Evolutionary conservation across 1,140 invertebrate genomes (phyloP), one percentile per base, ranked within the genome.

Genomic region (Polyergus mexicanus): DNA sequence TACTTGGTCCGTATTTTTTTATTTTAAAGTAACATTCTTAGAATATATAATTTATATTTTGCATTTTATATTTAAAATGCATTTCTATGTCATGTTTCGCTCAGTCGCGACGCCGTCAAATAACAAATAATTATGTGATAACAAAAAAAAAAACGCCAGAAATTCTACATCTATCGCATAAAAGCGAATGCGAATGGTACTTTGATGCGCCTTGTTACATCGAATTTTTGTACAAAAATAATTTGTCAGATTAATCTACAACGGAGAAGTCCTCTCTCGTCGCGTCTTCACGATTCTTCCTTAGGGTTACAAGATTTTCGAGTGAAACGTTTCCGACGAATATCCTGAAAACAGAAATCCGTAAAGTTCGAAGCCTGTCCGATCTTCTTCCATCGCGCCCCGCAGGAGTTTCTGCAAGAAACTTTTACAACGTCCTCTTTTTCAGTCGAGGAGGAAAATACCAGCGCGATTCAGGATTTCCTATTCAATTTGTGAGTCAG

Each of bases 391-490:
- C 32, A 25, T 54, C 62, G 54, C 32, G 80, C 54, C 76, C 51
- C 41, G 60, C 54, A 63, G 28, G 19, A 69, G 28, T 35, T 72
- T 66, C 51, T 47, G 54, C 41, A 35, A 54, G 51, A 80, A 80
- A 66, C 84, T 69, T 83, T 81, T 51, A 13, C 65, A 86, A 83
- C 51, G 22, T 68, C 11, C 77, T 58, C 38, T 72, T 89, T 66
- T 54, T 63, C 51, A 51, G 25, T 19, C 47, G 47, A 54, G 71
- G 47, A 54, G 65, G 28, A 58, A 86, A 86, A 81, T 75, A 77
- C 74, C 62, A 56, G 32, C 38, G 28, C 71, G 86, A 90, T 86
- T 51, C 72, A 69, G 83, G 86, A 90, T 86, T 77, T 89, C 86
- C 78, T 83, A 83, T 58, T 84, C 60, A 66, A 83, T 80, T 88